Percentiles rank a stretch among this genome's conserved stretches.
Evolutionary conservation across 1,140 invertebrate genomes (phyloP).

Genomic region (Pissodes strobi): DNA sequence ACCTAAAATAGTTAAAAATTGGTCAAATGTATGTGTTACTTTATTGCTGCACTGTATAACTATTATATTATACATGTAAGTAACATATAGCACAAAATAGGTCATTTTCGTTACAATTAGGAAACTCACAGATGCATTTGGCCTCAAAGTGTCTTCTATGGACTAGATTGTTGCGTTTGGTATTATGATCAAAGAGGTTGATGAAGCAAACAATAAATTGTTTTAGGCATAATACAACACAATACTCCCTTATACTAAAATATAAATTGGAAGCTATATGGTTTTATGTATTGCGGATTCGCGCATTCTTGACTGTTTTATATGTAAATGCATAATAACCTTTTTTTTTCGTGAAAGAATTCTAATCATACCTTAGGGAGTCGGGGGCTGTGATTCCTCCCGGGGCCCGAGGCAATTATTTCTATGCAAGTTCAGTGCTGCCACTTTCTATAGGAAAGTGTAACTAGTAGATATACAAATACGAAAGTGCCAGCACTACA

Average conservation of each 20-base stretch:
- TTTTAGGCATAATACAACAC: background rate
- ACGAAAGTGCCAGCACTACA: no score
- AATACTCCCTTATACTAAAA: background rate
- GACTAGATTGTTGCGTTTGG: background rate
- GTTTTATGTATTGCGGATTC: background rate
- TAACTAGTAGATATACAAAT: no score
- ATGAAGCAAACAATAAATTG: background rate
- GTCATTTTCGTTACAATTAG: constrained; percentile 14
- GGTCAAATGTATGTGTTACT: no score
- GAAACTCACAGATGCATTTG: constrained; percentile 30
- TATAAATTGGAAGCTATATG: background rate
- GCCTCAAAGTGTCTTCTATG: constrained; percentile 18
- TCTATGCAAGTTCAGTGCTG: no score
- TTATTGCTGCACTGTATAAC: no score
- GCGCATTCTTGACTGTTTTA: background rate
- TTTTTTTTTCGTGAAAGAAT: no score
- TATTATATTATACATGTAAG: no score
- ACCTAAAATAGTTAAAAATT: no score
- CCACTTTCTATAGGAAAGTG: no score
- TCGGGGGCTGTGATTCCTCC: no score
- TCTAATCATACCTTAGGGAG: no score
- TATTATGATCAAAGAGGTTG: background rate
- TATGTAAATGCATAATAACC: background rate
- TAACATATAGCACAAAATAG: constrained; percentile 33
- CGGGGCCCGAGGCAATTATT: no score